These are phyloP conservation scores for Recurvirostra avosetta DNA, from an alignment of 2,113 vertebrate genomes.

Conservation along the genomic window DNA sequence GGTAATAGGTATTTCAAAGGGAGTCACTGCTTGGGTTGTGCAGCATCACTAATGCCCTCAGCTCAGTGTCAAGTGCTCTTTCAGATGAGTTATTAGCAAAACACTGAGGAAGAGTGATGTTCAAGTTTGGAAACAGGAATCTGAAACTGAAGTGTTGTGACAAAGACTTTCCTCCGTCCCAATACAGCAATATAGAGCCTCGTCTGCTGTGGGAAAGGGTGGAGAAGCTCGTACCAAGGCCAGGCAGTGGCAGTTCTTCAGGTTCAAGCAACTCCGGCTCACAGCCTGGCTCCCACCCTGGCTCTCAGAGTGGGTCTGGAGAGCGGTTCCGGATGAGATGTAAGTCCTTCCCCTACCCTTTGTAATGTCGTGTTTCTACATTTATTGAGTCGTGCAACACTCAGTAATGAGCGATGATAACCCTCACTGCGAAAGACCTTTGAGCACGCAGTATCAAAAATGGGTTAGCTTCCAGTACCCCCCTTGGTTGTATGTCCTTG, in stretches of 20 bases:
- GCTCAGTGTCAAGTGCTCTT: background rate
- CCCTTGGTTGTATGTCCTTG: background rate
- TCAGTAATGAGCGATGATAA: background rate
- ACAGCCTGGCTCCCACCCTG: conserved; percentile 83
- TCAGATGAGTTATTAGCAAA: background rate
- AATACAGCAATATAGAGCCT: conserved; percentile 86
- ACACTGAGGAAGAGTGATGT: background rate
- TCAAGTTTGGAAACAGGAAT: background rate
- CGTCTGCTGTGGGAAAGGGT: conserved; percentile 94
- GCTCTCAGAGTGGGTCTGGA: conserved; percentile 92
- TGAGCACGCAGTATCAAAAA: background rate
- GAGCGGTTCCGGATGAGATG: conserved; percentile 92
- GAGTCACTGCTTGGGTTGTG: background rate
- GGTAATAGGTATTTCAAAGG: background rate
- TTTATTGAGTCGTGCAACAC: background rate
- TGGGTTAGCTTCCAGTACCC: background rate
- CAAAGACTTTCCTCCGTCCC: background rate
- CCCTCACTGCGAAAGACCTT: background rate
- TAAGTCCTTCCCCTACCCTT: conserved; percentile 66
- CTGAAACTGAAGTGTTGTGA: background rate
- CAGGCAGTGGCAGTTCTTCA: conserved; percentile 92
- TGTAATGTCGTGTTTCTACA: fast-evolving
- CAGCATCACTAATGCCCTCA: background rate
- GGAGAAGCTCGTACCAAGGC: conserved; percentile 89
- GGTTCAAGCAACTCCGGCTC: conserved; percentile 95